These are phyloP conservation scores for Rhadina sibilatrix DNA, from an alignment of 2,113 vertebrate genomes.

Conservation along the genomic window DNA sequence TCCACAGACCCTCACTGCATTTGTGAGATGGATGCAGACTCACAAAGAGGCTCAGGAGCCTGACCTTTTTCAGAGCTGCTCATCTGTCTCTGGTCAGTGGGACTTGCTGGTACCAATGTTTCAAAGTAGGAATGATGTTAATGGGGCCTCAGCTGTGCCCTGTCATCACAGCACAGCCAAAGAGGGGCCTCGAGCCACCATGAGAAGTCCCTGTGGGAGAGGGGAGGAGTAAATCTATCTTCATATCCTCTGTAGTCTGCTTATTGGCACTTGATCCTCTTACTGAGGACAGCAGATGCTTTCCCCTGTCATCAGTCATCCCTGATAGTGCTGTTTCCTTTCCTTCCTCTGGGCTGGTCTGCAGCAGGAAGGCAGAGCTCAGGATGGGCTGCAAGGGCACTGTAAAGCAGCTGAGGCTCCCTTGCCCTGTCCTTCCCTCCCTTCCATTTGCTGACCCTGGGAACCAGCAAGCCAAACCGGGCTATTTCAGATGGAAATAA, in stretches of 20 bases:
- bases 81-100: background rate
- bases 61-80: background rate
- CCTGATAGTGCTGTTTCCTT: background rate
- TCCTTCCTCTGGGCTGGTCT: background rate
- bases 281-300: background rate
- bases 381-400: background rate
- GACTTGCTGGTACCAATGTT: background rate
- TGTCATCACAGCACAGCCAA: background rate
- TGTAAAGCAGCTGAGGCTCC: background rate
- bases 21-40: background rate
- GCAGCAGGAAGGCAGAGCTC: background rate
- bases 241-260: background rate
- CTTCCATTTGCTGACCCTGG: background rate
- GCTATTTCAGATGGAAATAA: background rate
- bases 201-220: constrained; percentile 10
- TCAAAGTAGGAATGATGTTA: background rate
- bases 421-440: background rate
- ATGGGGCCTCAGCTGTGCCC: background rate
- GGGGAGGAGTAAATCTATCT: background rate
- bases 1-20: background rate
- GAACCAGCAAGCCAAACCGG: background rate
- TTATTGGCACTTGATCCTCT: constrained; percentile 22
- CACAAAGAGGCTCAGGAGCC: background rate
- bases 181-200: background rate
- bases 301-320: background rate